A percentile compares a stretch with the other conserved stretches of the same genome.
These are phyloP conservation scores for Syncerus caffer DNA, from an alignment of 2,797 vertebrate species.

Conservation along the genomic window DNA sequence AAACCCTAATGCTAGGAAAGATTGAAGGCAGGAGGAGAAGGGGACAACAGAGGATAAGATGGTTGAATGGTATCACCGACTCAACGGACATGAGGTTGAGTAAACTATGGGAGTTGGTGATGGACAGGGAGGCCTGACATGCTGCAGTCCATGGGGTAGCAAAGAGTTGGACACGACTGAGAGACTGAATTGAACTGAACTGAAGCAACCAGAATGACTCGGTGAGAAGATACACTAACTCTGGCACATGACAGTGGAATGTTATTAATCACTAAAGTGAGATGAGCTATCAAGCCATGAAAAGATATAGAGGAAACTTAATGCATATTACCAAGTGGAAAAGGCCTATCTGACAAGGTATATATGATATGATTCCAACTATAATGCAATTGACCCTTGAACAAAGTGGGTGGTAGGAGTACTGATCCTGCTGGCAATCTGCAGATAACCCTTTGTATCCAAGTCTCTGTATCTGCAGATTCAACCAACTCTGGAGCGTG, in stretches of 20 bases:
- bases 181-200: not conserved
- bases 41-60: not conserved
- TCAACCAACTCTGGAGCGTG: not conserved
- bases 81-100: not conserved
- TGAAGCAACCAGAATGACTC: not conserved
- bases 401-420: not conserved
- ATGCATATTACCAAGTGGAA: not conserved
- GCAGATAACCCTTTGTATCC: not conserved
- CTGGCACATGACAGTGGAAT: not conserved
- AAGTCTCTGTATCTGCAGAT: not conserved
- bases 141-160: not conserved
- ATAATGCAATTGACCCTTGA: not conserved
- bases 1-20: not conserved
- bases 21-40: not conserved
- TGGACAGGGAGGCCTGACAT: not conserved
- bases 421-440: not conserved
- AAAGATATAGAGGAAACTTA: not conserved
- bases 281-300: not conserved
- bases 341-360: not conserved
- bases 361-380: not conserved
- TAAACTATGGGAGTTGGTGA: not conserved
- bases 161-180: not conserved
- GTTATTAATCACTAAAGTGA: not conserved
- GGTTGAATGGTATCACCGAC: not conserved
- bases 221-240: not conserved